Evolutionary conservation across 2,113 vertebrate genomes (phyloP).

Genomic region (Istiophorus platypterus): DNA sequence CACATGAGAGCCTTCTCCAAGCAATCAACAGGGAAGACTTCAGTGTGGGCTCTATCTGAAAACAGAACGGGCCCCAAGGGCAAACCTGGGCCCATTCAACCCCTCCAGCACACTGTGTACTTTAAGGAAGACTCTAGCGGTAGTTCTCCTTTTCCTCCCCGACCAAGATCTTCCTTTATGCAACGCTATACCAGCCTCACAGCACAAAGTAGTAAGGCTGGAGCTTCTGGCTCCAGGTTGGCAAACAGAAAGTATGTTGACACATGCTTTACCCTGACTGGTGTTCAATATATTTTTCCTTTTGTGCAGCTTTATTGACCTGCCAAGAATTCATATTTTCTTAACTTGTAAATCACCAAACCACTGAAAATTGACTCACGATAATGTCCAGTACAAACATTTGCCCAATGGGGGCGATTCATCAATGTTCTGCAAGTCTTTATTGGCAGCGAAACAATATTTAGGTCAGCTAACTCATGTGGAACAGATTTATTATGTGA

Average conservation of each 20-base stretch:
- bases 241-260: conserved; percentile 31
- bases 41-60: conserved; percentile 37
- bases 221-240: background rate
- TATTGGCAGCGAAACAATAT: conserved; percentile 33
- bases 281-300: conserved; percentile 21
- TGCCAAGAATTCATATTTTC: conserved; percentile 52
- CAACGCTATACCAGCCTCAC: background rate
- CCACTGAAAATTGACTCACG: conserved; percentile 15
- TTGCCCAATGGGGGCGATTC: conserved; percentile 17
- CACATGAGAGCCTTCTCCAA: conserved; percentile 51
- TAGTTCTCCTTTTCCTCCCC: conserved; percentile 14
- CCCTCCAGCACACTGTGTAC: conserved; percentile 27
- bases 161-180: conserved; percentile 17
- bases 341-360: conserved; percentile 48
- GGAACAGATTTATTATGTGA: conserved; percentile 39
- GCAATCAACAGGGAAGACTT: conserved; percentile 42
- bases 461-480: conserved; percentile 15
- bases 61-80: conserved; percentile 33
- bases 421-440: conserved; percentile 47
- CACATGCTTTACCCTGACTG: conserved; percentile 12
- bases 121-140: conserved; percentile 6
- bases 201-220: background rate
- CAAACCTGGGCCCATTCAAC: conserved; percentile 41
- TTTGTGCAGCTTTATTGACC: conserved; percentile 22
- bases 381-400: conserved; percentile 52